Conservation (phyloP, 2,888 invertebrate species). For the Luffia ferchaultella region DNA sequence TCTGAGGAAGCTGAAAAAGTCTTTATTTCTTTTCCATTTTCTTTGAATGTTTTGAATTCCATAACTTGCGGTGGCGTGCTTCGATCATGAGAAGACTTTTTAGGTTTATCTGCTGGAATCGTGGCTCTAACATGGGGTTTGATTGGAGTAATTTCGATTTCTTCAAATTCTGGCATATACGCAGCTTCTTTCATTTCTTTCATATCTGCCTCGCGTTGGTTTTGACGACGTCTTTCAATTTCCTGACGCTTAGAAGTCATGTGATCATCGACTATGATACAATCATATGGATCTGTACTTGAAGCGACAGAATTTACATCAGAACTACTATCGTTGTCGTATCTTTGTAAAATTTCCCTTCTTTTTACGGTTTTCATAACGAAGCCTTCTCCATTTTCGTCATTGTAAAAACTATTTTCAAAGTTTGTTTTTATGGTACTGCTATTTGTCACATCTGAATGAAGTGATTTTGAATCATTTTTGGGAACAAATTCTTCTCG, state of each 20-base stretch:
- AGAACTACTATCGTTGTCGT: slow-evolving; percentile 71
- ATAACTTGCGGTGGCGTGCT: slow-evolving; percentile 44
- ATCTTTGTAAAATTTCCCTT: slow-evolving; percentile 76
- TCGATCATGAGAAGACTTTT: slow-evolving; percentile 44
- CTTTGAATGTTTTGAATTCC: slow-evolving; percentile 63
- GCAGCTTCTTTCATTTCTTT: slow-evolving; percentile 52
- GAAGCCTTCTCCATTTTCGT: slow-evolving; percentile 70
- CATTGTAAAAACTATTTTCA: slow-evolving; percentile 73
- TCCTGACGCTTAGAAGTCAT: slow-evolving; percentile 61
- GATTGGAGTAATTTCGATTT: slow-evolving; percentile 57
- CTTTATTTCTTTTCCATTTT: slow-evolving; percentile 56
- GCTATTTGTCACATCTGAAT: slow-evolving; percentile 54
- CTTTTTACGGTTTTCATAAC: slow-evolving; percentile 77
- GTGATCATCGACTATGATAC: slow-evolving; percentile 86
- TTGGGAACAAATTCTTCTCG: slow-evolving; percentile 44
- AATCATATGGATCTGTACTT: slow-evolving; percentile 79
- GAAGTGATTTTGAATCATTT: slow-evolving; percentile 44
- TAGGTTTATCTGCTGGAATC: slow-evolving; percentile 45
- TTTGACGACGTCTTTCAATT: slow-evolving; percentile 46
- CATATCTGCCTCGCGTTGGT: slow-evolving; percentile 39
- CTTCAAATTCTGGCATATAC: slow-evolving; percentile 59
- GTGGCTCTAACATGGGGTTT: slow-evolving; percentile 55
- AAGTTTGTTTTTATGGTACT: slow-evolving; percentile 63
- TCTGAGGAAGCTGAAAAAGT: slow-evolving; percentile 60
- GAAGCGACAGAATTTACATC: slow-evolving; percentile 71